phyloP scores from a whole-genome alignment of 1,140 invertebrate species.

The Prorops nasuta region DNA sequence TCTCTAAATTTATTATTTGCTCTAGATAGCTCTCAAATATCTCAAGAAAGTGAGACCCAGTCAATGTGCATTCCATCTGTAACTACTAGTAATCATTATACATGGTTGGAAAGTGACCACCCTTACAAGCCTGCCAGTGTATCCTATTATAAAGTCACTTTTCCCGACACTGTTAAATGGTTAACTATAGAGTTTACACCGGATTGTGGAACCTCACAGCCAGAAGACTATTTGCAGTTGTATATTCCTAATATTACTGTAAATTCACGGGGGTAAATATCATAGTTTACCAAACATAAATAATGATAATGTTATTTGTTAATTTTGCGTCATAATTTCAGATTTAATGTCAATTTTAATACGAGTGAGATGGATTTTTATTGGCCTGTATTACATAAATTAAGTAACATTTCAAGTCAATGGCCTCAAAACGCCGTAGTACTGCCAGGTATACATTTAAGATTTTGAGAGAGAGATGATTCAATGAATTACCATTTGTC shows the following conservation, averaged over 20 bases:
- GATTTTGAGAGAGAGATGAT: background rate
- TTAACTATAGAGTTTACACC: conserved; percentile 91
- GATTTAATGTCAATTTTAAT: conserved; percentile 4
- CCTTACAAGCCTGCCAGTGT: conserved; percentile 91
- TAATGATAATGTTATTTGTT: background rate
- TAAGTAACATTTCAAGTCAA: conserved; percentile 65
- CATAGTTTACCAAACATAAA: background rate
- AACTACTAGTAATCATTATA: conserved; percentile 83
- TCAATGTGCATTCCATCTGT: conserved; percentile 39
- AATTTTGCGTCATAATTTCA: background rate
- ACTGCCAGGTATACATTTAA: conserved; percentile 67
- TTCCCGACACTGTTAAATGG: conserved; percentile 87
- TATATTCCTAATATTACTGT: conserved; percentile 67
- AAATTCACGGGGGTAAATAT: conserved; percentile 29
- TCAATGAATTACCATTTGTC: background rate
- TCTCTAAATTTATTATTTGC: conserved; percentile 72
- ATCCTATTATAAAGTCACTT: conserved; percentile 85
- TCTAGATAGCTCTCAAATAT: conserved; percentile 49
- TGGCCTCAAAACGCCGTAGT: conserved; percentile 88
- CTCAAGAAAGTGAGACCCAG: conserved; percentile 45
- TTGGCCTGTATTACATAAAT: conserved; percentile 73
- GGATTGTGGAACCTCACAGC: conserved; percentile 87
- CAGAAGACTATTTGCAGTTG: conserved; percentile 88
- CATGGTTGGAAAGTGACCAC: conserved; percentile 93
- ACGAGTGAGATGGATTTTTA: conserved; percentile 52